Evolutionary conservation across 2,888 invertebrate genomes (phyloP), one percentile per base, ranked within the genome.

Genomic region (Oscheius sp.): DNA sequence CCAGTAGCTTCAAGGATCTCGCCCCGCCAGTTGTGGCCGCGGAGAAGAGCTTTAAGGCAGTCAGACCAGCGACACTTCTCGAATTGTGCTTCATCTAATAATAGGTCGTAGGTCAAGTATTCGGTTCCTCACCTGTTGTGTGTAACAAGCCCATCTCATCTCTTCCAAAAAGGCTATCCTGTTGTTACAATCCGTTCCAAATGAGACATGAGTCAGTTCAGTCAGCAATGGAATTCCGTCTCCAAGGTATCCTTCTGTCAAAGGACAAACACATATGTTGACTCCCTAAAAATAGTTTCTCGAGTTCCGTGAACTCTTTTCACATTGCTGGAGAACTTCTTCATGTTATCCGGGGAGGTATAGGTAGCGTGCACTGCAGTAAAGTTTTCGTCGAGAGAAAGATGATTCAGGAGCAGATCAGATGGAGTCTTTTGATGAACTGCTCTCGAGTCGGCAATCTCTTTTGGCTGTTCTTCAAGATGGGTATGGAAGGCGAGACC

Each of bases 111-210:
- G 21, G 21, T 21, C 21, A 21, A 21, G 21, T 21, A 21, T 21
- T 21, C 21, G 21, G 21, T 21, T 7, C n/a, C 58, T 37, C 58
- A 88, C 87, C 79, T 88, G 87, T 74, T 88, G 88, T 10, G 85
- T 79, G 70, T 85, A 88, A 32, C 85, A 83, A 32, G 87, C 81
- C 88, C 87, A 88, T 73, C 88, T 74, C 86, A 89, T 84, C 62
- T 88, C 88, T 65, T 88, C 88, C 21, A 87, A 48, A 57, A 88
- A 82, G 21, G 83, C 79, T 37, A 88, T 82, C 57, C 88, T 79
- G 62, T 88, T 86, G 57, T 88, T 88, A 76, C 88, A 89, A 71
- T 88, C 88, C 0, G 88, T 86, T 11, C 88, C 88, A n/a, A 88
- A 80, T 42, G 83, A 85, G 58, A 88, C 63, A 10, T 73, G 75